Percentiles rank a stretch among this genome's conserved stretches.
Evolutionary conservation across 2,113 vertebrate genomes (phyloP).

Genomic region (Phocoena phocoena): DNA sequence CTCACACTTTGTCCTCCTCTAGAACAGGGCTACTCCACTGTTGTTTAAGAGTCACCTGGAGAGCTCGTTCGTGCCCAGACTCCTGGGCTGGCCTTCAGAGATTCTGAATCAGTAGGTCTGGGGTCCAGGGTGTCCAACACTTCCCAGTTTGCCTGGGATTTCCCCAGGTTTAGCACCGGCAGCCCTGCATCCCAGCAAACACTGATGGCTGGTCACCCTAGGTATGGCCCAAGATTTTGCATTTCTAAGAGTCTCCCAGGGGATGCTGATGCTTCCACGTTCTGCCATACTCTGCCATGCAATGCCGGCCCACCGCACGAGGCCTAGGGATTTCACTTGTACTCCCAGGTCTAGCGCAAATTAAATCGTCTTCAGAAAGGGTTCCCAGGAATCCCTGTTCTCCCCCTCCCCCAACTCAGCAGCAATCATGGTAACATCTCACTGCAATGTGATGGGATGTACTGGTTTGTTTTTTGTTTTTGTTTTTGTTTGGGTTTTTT

Average conservation of each 20-base stretch:
- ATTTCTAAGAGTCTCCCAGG: not conserved
- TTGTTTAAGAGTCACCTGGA: not conserved
- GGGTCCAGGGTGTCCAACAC: not conserved
- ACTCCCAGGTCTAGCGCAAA: not conserved
- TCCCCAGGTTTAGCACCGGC: not conserved
- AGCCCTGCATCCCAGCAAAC: not conserved
- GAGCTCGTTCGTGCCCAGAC: not conserved
- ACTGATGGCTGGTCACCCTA: too few species aligned
- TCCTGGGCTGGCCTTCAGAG: not conserved
- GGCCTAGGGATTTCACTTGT: not conserved
- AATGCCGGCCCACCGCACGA: fast-evolving
- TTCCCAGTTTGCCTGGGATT: not conserved
- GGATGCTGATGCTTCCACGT: not conserved
- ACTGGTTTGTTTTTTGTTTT: too few species aligned
- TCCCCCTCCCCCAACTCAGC: too few species aligned
- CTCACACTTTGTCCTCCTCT: not conserved
- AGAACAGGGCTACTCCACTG: not conserved
- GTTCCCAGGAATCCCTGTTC: not conserved
- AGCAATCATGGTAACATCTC: not conserved
- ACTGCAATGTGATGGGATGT: not conserved
- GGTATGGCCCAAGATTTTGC: not conserved
- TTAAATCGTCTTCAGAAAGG: not conserved
- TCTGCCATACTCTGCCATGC: too few species aligned
- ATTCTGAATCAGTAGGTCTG: not conserved
- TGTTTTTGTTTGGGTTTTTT: not conserved